These are phyloP conservation scores for Hypocryptadius cinnamomeus DNA, from an alignment of 2,113 vertebrate genomes.

Conservation along the genomic window DNA sequence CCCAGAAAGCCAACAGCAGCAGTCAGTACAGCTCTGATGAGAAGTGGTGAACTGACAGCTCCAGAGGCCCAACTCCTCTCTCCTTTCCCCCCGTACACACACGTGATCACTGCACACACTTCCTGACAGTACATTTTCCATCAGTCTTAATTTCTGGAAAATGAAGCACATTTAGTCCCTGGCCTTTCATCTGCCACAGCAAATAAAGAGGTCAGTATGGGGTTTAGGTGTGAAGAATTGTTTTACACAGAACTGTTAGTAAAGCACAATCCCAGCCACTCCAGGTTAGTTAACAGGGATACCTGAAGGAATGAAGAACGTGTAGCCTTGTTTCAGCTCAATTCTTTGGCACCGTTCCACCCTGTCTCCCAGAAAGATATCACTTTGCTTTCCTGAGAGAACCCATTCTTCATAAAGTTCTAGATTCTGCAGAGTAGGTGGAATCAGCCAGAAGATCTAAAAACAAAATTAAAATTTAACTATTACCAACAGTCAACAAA, in stretches of 20 bases:
- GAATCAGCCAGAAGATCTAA: constrained; percentile 97
- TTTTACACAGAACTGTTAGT: not conserved
- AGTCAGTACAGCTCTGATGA: not conserved
- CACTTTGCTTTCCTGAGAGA: constrained; percentile 94
- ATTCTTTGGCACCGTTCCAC: constrained; percentile 94
- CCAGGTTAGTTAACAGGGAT: not conserved
- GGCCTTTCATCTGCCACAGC: not conserved
- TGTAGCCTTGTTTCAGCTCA: constrained; percentile 90
- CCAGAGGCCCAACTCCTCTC: not conserved
- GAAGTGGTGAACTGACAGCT: not conserved
- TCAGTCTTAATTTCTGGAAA: not conserved
- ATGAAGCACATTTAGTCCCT: not conserved
- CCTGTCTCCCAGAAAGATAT: constrained; percentile 92
- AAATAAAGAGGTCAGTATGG: not conserved
- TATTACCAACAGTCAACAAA: not conserved
- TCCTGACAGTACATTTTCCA: not conserved
- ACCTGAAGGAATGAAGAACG: constrained; percentile 98
- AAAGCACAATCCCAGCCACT: not conserved
- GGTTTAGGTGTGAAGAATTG: not conserved
- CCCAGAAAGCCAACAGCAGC: not conserved
- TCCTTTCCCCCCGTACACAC: not conserved
- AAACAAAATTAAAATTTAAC: constrained; percentile 27
- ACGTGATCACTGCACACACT: not conserved
- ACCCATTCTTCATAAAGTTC: constrained; percentile 98
- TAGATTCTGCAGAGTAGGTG: constrained; percentile 88